Conservation (phyloP, 2,888 invertebrate genomes). For the Torymus aiolomorphi region DNA sequence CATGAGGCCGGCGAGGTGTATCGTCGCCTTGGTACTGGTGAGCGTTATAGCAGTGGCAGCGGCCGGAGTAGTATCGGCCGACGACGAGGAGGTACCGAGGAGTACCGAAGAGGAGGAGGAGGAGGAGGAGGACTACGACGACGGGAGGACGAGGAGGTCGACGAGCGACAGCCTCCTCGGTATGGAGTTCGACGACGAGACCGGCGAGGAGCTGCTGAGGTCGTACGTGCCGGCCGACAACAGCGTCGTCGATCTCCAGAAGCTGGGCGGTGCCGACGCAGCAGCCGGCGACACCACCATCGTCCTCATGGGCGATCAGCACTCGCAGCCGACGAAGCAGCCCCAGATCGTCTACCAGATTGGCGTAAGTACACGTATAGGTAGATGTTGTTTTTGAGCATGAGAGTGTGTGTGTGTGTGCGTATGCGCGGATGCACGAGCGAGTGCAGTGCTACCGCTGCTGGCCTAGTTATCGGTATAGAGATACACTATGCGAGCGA, state of each 20-base stretch:
- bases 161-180: slow-evolving; percentile 60
- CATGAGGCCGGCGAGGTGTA: no score
- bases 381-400: no score
- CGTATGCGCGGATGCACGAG: no score
- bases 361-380: slow-evolving; percentile 86
- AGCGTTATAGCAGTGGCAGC: no score
- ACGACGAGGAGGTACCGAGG: no score
- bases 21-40: no score
- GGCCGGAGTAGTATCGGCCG: no score
- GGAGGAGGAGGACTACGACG: no score
- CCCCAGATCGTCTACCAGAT: slow-evolving; percentile 84
- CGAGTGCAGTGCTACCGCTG: neutral
- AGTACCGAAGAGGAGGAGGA: no score
- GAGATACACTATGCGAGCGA: neutral
- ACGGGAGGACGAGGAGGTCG: neutral
- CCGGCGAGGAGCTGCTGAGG: slow-evolving; percentile 68
- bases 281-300: slow-evolving; percentile 70
- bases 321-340: slow-evolving; percentile 67
- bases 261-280: slow-evolving; percentile 64
- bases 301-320: slow-evolving; percentile 64
- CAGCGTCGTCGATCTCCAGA: slow-evolving; percentile 62
- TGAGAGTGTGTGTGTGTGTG: no score
- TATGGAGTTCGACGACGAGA: slow-evolving; percentile 65
- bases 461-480: slow-evolving; percentile 12
- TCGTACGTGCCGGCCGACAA: slow-evolving; percentile 52